phyloP scores from a whole-genome alignment of 2,113 vertebrate species.

The Agapornis roseicollis region DNA sequence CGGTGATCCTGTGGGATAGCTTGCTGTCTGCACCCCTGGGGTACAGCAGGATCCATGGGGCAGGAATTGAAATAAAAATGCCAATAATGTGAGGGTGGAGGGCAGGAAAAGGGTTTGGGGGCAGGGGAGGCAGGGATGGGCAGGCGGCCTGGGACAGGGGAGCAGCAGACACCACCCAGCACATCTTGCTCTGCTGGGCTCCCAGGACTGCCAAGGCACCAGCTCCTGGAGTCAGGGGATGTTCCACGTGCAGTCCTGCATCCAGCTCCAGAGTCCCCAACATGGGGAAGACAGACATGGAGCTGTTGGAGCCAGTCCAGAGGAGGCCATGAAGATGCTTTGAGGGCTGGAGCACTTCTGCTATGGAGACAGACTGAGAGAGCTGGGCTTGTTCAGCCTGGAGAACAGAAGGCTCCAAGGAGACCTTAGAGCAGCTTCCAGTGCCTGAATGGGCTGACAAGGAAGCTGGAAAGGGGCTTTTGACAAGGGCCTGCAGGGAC shows the following conservation, averaged over 20 bases:
- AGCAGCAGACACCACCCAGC: not conserved
- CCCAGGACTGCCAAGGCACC: rapidly evolving
- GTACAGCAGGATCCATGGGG: not conserved
- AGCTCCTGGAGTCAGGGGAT: not conserved
- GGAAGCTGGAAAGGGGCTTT: too few relatives aligned
- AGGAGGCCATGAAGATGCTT: not conserved
- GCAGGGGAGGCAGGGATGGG: not conserved
- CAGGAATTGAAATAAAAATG: not conserved
- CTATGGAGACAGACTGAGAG: not conserved
- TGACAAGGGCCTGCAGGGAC: too few relatives aligned
- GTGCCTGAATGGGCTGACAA: not conserved
- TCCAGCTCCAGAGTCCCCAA: not conserved
- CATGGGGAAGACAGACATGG: not conserved
- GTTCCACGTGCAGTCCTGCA: not conserved
- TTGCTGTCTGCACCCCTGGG: not conserved
- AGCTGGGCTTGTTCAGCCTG: not conserved
- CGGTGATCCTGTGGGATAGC: rapidly evolving
- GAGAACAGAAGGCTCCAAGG: not conserved
- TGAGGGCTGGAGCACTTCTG: not conserved
- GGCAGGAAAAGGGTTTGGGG: not conserved
- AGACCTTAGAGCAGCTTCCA: not conserved
- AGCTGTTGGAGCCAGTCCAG: not conserved
- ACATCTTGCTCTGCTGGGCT: not conserved
- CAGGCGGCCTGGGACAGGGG: not conserved
- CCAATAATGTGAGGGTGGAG: rapidly evolving